Conservation (phyloP, 2,797 vertebrate genomes). For the Adrianichthys oophorus region DNA sequence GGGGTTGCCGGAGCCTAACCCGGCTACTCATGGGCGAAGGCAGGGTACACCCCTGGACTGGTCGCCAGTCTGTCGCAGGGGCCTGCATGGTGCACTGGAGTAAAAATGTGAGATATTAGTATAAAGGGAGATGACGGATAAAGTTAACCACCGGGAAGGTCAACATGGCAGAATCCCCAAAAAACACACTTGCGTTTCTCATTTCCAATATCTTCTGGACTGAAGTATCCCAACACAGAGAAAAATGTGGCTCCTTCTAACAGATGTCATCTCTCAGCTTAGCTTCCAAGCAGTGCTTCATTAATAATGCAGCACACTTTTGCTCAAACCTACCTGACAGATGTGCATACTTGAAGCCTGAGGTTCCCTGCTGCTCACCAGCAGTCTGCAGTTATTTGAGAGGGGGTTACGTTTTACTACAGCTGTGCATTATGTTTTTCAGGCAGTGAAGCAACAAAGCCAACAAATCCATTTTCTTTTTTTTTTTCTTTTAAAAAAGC, state of each 20-base stretch:
- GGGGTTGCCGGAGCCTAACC: too few species aligned
- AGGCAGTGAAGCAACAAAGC: slow-evolving; percentile 31
- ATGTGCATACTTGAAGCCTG: slow-evolving; percentile 63
- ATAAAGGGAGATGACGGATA: slow-evolving; percentile 34
- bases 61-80: too few species aligned
- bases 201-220: slow-evolving; percentile 21
- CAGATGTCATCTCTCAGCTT: slow-evolving; percentile 64
- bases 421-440: slow-evolving; percentile 34
- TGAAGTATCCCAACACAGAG: slow-evolving; percentile 39
- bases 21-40: too few species aligned
- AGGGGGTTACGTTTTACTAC: slow-evolving; percentile 28
- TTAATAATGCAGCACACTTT: slow-evolving; percentile 74
- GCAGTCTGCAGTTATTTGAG: slow-evolving; percentile 55
- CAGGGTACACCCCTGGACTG: too few species aligned
- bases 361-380: slow-evolving; percentile 58
- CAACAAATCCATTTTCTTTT: slow-evolving; percentile 30
- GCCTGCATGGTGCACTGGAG: slow-evolving; percentile 29
- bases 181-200: not conserved
- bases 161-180: slow-evolving; percentile 17
- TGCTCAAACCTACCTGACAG: slow-evolving; percentile 69
- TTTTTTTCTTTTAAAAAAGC: not conserved
- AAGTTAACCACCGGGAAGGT: slow-evolving; percentile 46
- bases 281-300: slow-evolving; percentile 61
- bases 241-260: slow-evolving; percentile 57
- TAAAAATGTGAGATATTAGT: slow-evolving; percentile 31